A percentile compares a stretch with the other conserved stretches of the same genome.
Conservation (phyloP, 2,888 invertebrate species). For the Ophion obscuratus region DNA sequence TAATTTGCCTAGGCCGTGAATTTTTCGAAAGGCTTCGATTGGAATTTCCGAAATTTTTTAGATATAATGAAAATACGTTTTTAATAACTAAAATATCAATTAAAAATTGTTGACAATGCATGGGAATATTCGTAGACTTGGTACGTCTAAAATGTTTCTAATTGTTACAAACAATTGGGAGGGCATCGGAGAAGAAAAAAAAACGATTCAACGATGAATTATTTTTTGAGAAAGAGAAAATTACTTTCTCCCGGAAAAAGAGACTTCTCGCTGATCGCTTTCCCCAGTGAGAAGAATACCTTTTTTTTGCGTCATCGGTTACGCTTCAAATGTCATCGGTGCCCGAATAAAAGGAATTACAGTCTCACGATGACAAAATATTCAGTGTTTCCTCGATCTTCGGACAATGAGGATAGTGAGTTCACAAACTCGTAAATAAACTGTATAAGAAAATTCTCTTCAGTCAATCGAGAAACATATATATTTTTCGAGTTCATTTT, state of each 20-base stretch:
- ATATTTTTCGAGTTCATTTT: neutral
- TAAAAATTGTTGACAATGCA: too few species aligned
- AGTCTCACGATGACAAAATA: conserved; percentile 7
- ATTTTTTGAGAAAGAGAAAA: conserved; percentile 28
- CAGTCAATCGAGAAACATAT: neutral
- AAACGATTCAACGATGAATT: neutral
- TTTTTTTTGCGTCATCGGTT: conserved; percentile 35
- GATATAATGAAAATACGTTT: too few species aligned
- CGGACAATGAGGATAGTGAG: conserved; percentile 51
- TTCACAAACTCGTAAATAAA: neutral
- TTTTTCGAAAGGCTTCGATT: too few species aligned
- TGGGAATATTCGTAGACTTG: too few species aligned
- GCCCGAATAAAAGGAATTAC: conserved; percentile 29
- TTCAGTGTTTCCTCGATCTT: conserved; percentile 30
- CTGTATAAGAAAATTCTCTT: neutral
- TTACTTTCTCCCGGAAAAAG: conserved; percentile 52
- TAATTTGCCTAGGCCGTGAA: too few species aligned
- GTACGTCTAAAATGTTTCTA: too few species aligned
- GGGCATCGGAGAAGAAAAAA: too few species aligned
- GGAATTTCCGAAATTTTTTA: too few species aligned
- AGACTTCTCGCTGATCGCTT: neutral
- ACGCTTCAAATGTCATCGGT: conserved; percentile 50
- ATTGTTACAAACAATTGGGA: too few species aligned
- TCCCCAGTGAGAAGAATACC: conserved; percentile 2
- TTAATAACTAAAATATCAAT: too few species aligned